Percentiles rank a stretch among this genome's conserved stretches.
These are phyloP conservation scores for Atherinosoma microstoma DNA, from an alignment of 2,797 vertebrate species.

Conservation along the genomic window DNA sequence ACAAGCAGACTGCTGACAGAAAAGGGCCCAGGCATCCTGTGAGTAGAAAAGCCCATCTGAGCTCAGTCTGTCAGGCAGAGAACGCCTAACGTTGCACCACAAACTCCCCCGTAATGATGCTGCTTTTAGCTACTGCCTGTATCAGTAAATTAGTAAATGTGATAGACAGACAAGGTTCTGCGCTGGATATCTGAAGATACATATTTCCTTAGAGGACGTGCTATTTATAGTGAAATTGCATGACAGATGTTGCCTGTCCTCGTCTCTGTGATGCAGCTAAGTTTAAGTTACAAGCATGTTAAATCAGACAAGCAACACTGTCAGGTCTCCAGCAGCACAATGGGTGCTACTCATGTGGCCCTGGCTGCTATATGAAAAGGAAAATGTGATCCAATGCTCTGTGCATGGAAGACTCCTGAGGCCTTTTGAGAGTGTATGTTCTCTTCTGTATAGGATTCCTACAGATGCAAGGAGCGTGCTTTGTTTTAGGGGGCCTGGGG, in stretches of 20 bases:
- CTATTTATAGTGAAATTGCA: conserved; percentile 54
- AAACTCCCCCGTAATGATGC: conserved; percentile 33
- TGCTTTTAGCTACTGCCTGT: conserved; percentile 32
- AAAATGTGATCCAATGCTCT: conserved; percentile 77
- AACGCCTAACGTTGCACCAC: conserved; percentile 24
- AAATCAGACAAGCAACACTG: conserved; percentile 64
- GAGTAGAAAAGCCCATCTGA: conserved; percentile 27
- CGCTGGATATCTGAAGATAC: conserved; percentile 14
- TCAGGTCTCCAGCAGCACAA: conserved; percentile 73
- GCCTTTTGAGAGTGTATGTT: conserved; percentile 69
- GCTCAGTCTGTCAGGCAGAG: conserved; percentile 24
- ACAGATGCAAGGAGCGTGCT: conserved; percentile 67
- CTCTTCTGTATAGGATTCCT: conserved; percentile 72
- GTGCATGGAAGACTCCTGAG: conserved; percentile 65
- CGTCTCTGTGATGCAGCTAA: conserved; percentile 59
- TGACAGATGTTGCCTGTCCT: conserved; percentile 70
- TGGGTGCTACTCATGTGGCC: conserved; percentile 76
- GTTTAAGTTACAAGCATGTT: conserved; percentile 71
- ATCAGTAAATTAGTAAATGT: conserved; percentile 29
- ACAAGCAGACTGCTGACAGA: conserved; percentile 56
- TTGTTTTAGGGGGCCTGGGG: conserved; percentile 67
- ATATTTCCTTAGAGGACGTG: conserved; percentile 25
- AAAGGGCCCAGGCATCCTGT: conserved; percentile 23
- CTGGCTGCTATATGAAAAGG: conserved; percentile 75
- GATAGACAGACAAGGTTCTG: not conserved